Evolutionary conservation across 2,797 vertebrate genomes (phyloP), one percentile per base, ranked within the genome.

Genomic region (Lutjanus campechanus): DNA sequence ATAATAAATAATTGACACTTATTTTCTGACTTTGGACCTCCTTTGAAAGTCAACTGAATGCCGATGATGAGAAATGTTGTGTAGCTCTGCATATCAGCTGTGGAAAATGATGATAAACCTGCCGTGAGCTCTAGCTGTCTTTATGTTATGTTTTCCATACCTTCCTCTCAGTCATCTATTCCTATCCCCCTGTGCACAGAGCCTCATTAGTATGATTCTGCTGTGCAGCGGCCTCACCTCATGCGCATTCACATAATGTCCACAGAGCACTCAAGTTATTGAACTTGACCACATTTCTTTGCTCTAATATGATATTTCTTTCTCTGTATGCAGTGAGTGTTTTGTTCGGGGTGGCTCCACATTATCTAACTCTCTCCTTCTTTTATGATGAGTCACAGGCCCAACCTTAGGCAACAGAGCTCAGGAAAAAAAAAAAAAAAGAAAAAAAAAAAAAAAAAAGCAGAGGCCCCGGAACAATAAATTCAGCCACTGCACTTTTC

Each of bases 371-470:
- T 60, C 78, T 69, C 65, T 82, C 71, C 77, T 76, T 49, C 50
- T 66, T 89, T 91, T 79, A 59, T 80, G 88, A 89, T 91, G 91
- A 93, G 85, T 93, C 91, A 93, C 77, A 79, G 72, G 80, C 72
- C 78, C 71, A 84, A 90, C 85, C 89, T 82, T 7, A 69, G 77
- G 89, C 89, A 79, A 69, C 50, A 58, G 50, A 79, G 67, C 67
- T 73, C 54, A 46, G 85, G 73, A 64, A 82, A 51, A 7, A 41
- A 69, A 73, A 25, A 25, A 91, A 85, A 40, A 8, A 40, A 36
- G 40, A 29, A 25, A 69, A 84, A 75, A 87, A 90, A 86, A 55
- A 41, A 43, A 15, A 29, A 65, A 47, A 71, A 85, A 76, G 50
- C 69, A 79, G 78, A 85, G 25, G 60, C 73, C 69, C 41, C 8